A percentile compares a stretch with the other conserved stretches of the same genome.
Evolutionary conservation across 2,113 vertebrate species (phyloP).

Genomic region (Herpailurus yagouaroundi): DNA sequence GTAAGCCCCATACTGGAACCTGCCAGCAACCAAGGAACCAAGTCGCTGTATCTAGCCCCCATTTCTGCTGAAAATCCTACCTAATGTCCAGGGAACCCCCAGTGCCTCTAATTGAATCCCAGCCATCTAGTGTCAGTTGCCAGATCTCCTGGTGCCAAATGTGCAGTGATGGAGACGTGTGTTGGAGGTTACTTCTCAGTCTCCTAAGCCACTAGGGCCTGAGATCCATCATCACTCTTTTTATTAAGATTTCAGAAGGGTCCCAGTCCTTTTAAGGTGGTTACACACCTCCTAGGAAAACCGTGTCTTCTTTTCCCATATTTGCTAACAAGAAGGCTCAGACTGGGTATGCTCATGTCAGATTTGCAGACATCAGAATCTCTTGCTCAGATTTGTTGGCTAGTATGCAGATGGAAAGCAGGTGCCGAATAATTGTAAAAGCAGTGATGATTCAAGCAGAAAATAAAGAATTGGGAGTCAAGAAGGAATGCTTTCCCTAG

Average conservation of each 20-base stretch:
- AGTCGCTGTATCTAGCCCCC: background rate
- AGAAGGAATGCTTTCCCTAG: constrained; percentile 18
- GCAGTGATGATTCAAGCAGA: background rate
- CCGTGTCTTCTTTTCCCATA: background rate
- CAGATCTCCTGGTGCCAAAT: background rate
- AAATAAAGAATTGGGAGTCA: constrained; percentile 15
- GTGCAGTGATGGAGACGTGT: background rate
- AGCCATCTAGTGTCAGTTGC: background rate
- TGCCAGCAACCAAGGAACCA: background rate
- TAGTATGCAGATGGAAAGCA: background rate
- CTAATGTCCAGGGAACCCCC: background rate
- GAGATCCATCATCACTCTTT: background rate
- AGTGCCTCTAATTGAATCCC: background rate
- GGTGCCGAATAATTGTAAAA: background rate
- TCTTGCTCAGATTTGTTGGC: background rate
- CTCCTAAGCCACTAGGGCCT: background rate
- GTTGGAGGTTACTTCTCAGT: constrained; percentile 1
- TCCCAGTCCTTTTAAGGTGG: background rate
- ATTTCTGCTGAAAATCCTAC: constrained; percentile 23
- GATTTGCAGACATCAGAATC: background rate
- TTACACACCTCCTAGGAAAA: background rate
- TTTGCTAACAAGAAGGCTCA: constrained; percentile 17
- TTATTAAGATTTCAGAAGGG: background rate
- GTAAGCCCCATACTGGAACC: background rate
- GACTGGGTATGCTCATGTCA: background rate